A percentile compares a stretch with the other conserved stretches of the same genome.
Conservation (phyloP, 2,113 vertebrate genomes). For the Alectura lathami region DNA sequence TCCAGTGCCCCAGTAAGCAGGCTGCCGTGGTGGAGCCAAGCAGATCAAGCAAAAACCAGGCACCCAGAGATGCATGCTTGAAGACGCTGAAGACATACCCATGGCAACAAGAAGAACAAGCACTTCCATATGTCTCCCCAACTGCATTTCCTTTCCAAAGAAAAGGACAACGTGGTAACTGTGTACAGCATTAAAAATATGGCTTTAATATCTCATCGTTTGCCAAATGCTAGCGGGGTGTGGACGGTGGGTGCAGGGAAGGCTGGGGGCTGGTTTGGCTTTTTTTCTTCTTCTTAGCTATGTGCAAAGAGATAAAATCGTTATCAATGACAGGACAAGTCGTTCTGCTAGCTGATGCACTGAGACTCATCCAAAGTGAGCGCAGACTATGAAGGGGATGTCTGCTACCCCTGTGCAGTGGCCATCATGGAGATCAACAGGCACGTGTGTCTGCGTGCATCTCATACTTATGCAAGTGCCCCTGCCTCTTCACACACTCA, state of each 20-base stretch:
- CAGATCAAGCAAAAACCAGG: background rate
- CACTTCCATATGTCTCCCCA: constrained; percentile 48
- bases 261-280: background rate
- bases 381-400: background rate
- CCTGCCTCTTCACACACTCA: background rate
- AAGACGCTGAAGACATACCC: constrained; percentile 37
- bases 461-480: background rate
- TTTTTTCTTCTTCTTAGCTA: background rate
- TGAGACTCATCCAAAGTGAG: background rate
- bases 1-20: background rate
- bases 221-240: background rate
- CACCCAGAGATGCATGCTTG: background rate
- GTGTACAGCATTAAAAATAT: background rate
- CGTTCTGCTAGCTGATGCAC: background rate
- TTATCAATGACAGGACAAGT: background rate
- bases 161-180: constrained; percentile 44
- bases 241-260: background rate
- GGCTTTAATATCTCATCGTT: constrained; percentile 30
- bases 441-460: fast-evolving
- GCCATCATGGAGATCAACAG: background rate
- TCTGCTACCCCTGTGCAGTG: background rate
- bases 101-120: constrained; percentile 67
- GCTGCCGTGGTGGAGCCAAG: background rate
- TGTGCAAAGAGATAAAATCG: background rate
- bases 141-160: constrained; percentile 38